These are phyloP conservation scores for Pangasius djambal DNA, from an alignment of 2,797 vertebrate genomes.

Conservation along the genomic window DNA sequence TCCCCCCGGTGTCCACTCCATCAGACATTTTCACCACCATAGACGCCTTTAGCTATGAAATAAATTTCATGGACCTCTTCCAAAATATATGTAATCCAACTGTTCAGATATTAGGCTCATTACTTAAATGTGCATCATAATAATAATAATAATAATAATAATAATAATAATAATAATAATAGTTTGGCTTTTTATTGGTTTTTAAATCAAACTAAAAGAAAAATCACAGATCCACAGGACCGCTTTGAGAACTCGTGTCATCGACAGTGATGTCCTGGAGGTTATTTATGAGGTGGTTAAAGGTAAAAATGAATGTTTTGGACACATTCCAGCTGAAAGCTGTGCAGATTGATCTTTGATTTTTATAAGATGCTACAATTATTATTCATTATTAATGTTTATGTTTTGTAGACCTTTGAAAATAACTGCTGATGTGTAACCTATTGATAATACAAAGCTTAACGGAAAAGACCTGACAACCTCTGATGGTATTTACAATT, in stretches of 20 bases:
- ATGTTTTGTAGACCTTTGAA: neutral
- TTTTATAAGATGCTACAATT: neutral
- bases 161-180: neutral
- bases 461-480: neutral
- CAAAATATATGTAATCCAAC: neutral
- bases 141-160: neutral
- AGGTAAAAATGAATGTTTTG: neutral
- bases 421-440: neutral
- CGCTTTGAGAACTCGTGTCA: neutral
- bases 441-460: neutral
- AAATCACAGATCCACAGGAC: neutral
- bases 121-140: neutral
- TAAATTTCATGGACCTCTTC: neutral
- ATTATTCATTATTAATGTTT: neutral
- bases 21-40: neutral
- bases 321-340: neutral
- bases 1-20: neutral
- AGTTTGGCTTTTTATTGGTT: neutral
- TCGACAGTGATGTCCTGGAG: neutral
- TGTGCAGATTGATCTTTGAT: neutral
- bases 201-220: neutral
- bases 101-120: neutral
- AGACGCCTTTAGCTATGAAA: neutral
- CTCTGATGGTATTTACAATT: neutral
- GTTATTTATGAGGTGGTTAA: neutral